Percentiles rank a stretch among this genome's conserved stretches.
phyloP scores from a whole-genome alignment of 2,888 invertebrate species.

The Drepanosiphum platanoidis region DNA sequence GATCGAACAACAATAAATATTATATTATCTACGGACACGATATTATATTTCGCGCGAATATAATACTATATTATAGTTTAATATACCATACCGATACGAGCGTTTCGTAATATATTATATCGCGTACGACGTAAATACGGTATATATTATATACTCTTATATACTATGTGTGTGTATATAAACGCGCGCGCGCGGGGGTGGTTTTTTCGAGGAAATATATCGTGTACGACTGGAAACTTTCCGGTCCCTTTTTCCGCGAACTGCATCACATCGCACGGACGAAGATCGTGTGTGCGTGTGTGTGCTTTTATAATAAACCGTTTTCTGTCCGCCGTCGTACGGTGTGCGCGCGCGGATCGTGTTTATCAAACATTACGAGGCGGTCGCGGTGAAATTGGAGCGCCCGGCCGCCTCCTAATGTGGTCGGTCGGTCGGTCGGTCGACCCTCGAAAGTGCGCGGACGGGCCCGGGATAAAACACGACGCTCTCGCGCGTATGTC shows the following conservation, averaged over 20 bases:
- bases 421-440: too few relatives aligned
- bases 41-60: too few relatives aligned
- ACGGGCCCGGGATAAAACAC: conserved; percentile 21
- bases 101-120: too few relatives aligned
- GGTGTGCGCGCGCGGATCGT: conserved; percentile 49
- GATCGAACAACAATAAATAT: too few relatives aligned
- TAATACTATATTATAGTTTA: too few relatives aligned
- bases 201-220: not conserved
- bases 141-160: too few relatives aligned
- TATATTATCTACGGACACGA: too few relatives aligned
- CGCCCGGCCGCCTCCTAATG: conserved; percentile 22
- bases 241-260: not conserved
- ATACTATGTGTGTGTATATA: too few relatives aligned
- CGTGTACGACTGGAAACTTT: not conserved
- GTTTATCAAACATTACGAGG: conserved; percentile 60
- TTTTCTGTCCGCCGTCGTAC: conserved; percentile 40
- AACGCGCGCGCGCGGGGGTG: not conserved
- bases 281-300: not conserved
- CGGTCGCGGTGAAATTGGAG: conserved; percentile 44
- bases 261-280: not conserved
- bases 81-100: too few relatives aligned
- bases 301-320: conserved; percentile 59
- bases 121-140: too few relatives aligned
- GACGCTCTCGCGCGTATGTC: conserved; percentile 31
- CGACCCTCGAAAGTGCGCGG: conserved; percentile 47